Conservation (phyloP, 1,140 invertebrate genomes). For the Lasaia peninsularis region DNA sequence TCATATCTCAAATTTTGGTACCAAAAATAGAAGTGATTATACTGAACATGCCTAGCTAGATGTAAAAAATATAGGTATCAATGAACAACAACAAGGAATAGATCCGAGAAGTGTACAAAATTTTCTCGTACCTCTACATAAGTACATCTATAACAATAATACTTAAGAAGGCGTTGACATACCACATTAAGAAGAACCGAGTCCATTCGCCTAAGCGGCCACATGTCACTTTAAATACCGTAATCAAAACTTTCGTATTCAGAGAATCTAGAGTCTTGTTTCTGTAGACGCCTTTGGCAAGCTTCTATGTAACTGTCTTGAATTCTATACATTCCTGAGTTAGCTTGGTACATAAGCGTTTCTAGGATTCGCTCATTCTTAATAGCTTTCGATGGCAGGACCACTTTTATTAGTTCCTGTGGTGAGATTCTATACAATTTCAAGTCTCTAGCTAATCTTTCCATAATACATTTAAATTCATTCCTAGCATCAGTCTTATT, state of each 20-base stretch:
- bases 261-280: constrained; percentile 90
- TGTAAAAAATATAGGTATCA: constrained; percentile 76
- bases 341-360: constrained; percentile 95
- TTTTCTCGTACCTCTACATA: constrained; percentile 67
- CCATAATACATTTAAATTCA: constrained; percentile 95
- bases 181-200: constrained; percentile 65
- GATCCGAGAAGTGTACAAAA: constrained; percentile 73
- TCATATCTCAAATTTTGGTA: constrained; percentile 60
- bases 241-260: constrained; percentile 89
- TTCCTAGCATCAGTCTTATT: constrained; percentile 89
- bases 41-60: constrained; percentile 73
- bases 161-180: constrained; percentile 73
- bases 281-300: constrained; percentile 90
- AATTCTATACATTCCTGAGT: constrained; percentile 94
- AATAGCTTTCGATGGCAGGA: constrained; percentile 94
- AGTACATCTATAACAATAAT: constrained; percentile 76
- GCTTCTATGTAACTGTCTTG: constrained; percentile 92
- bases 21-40: constrained; percentile 75
- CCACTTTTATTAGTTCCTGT: constrained; percentile 94
- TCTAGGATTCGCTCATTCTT: constrained; percentile 95
- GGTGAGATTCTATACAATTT: constrained; percentile 95
- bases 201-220: constrained; percentile 54
- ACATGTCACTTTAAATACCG: constrained; percentile 79
- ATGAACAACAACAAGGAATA: constrained; percentile 75
- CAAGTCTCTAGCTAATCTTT: constrained; percentile 90